A percentile compares a stretch with the other conserved stretches of the same genome.
Evolutionary conservation across 1,140 invertebrate genomes (phyloP).

Genomic region (Nasonia giraulti): DNA sequence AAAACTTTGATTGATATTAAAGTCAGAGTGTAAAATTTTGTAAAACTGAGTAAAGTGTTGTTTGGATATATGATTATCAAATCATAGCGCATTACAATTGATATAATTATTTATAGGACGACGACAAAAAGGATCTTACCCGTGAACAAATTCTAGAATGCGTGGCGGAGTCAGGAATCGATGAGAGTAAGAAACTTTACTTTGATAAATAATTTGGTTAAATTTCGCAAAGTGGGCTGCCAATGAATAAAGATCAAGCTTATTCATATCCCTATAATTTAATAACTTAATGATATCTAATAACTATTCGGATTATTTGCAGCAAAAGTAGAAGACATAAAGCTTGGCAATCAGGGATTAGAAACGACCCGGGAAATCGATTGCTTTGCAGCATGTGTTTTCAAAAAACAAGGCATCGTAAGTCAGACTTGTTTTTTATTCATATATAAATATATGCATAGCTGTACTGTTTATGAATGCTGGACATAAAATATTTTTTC

Average conservation of each 20-base stretch:
- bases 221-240: not conserved
- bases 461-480: not conserved
- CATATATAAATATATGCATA: not conserved
- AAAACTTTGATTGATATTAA: too few relatives aligned
- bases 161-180: not conserved
- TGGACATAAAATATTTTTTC: not conserved
- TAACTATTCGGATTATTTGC: not conserved
- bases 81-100: too few relatives aligned
- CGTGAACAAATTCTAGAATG: not conserved
- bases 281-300: too few relatives aligned
- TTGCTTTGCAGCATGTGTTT: constrained; percentile 27
- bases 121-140: too few relatives aligned
- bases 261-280: too few relatives aligned
- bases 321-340: constrained; percentile 18
- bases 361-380: constrained; percentile 1
- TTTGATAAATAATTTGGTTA: not conserved
- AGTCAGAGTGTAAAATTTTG: too few relatives aligned
- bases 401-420: constrained; percentile 28
- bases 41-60: too few relatives aligned
- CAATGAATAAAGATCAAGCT: too few relatives aligned
- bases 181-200: constrained; percentile 16
- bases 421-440: not conserved
- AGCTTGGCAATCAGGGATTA: not conserved
- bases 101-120: too few relatives aligned
- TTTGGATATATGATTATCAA: too few relatives aligned